Base-by-base conservation (phyloP, 2,888 invertebrate genomes). In the Phasia obesa region DNA sequence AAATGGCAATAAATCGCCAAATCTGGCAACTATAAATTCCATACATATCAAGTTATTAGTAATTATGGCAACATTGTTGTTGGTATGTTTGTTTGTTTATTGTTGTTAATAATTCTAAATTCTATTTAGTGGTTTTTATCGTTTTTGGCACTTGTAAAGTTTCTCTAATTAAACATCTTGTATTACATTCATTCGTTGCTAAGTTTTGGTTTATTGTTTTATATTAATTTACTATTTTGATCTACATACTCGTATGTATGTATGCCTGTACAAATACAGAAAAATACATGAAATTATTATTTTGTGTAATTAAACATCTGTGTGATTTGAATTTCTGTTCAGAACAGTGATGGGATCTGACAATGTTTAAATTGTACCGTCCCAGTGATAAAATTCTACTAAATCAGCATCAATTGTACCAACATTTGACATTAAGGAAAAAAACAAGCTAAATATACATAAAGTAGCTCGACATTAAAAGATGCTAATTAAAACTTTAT, bases 101-200 rank as follows among this genome's bases (percentile, higher is more conserved):
- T n/a, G n/a, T n/a, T n/a, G n/a, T n/a, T n/a, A n/a, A n/a, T n/a
- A n/a, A n/a, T n/a, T n/a, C n/a, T n/a, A n/a, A 31, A 53, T 55
- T 25, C 13, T 19, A 31, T 74, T 55, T 31, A 21, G 55, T 74
- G 44, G 44, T 55, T 65, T 55, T 74, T 64, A 17, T 42, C 64
- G 7, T 53, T 55, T 44, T 65, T 47, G 15, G 44, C 60, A 69
- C 42, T 75, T 76, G 21, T 76, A 62, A 51, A 60, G 69, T 69
- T 76, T 76, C 76, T 19, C 19, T 27, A 69, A 76, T 55, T 51
- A 51, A 13, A 65, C 38, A 42, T 35, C 17, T 47, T 44, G 64
- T 47, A 31, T 35, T 65, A 57, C 74, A 74, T 47, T 51, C 3
- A 27, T 15, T 42, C 4, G 38, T 42, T 64, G 23, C 17, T 31